Evolutionary conservation across 2,888 invertebrate genomes (phyloP).

Genomic region (Meiosimyza platycephala): DNA sequence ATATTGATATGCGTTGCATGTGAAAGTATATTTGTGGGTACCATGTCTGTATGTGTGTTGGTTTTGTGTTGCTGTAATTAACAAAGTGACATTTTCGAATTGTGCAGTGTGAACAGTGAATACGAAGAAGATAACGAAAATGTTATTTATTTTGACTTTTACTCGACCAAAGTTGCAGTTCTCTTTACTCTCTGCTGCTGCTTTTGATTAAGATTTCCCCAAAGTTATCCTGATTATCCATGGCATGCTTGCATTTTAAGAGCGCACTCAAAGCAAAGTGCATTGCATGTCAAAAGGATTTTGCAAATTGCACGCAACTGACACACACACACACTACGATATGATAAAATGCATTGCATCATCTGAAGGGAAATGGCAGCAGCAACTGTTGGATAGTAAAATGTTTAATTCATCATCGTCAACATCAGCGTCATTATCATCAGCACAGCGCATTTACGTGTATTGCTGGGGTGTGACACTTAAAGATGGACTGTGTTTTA

Average conservation of each 20-base stretch:
- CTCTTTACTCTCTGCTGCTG: background rate
- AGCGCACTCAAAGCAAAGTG: conserved; percentile 22
- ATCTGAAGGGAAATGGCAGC: no score
- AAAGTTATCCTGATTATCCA: conserved; percentile 1
- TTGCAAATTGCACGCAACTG: conserved; percentile 6
- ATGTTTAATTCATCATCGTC: no score
- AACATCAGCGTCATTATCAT: no score
- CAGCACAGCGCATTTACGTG: no score
- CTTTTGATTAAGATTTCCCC: conserved; percentile 3
- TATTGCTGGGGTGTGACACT: no score
- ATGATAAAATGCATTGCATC: no score
- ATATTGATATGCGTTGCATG: conserved; percentile 40
- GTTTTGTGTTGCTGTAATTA: conserved; percentile 20
- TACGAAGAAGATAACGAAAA: background rate
- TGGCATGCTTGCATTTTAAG: conserved; percentile 35
- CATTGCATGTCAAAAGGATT: conserved; percentile 32
- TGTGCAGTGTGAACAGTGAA: background rate
- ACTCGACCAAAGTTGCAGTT: background rate
- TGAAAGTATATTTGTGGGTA: conserved; percentile 4
- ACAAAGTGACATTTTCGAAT: conserved; percentile 5
- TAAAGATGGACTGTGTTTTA: no score
- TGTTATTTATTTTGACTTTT: background rate
- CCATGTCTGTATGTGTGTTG: background rate
- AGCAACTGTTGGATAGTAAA: no score
- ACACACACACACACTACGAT: background rate